These are phyloP conservation scores for Drosophila willistoni DNA, from an alignment of 1,140 invertebrate species.

Conservation along the genomic window DNA sequence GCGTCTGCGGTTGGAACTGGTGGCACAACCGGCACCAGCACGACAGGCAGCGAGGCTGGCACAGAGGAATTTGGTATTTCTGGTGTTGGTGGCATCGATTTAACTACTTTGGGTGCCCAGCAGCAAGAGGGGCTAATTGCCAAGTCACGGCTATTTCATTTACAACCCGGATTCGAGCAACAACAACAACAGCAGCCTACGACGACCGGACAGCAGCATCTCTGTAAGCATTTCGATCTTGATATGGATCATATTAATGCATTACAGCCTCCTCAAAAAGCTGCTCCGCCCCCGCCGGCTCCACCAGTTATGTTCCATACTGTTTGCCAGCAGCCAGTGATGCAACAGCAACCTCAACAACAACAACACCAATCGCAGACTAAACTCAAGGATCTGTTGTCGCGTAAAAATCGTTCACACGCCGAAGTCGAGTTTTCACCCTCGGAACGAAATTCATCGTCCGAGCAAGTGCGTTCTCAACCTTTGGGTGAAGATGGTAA, in stretches of 20 bases:
- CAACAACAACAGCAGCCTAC: conserved; percentile 58
- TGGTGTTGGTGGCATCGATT: conserved; percentile 69
- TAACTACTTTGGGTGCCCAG: conserved; percentile 77
- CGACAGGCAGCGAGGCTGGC: conserved; percentile 51
- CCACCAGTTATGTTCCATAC: conserved; percentile 69
- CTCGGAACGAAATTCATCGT: conserved; percentile 49
- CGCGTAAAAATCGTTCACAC: conserved; percentile 66
- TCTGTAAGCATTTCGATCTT: conserved; percentile 74
- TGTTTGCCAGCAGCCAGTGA: conserved; percentile 62
- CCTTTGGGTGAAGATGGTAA: conserved; percentile 78
- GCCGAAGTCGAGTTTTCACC: conserved; percentile 46
- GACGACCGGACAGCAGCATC: conserved; percentile 43
- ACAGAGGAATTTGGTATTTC: conserved; percentile 67
- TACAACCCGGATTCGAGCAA: conserved; percentile 80
- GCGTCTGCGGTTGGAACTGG: neutral
- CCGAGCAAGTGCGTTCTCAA: conserved; percentile 73
- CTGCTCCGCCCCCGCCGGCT: conserved; percentile 76
- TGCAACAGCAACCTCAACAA: conserved; percentile 55
- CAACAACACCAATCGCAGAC: conserved; percentile 46
- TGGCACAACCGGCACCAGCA: conserved; percentile 32
- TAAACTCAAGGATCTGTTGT: conserved; percentile 59
- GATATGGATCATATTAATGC: conserved; percentile 80
- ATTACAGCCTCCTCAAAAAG: conserved; percentile 73
- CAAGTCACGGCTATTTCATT: conserved; percentile 78
- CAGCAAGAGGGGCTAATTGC: conserved; percentile 80